Evolutionary conservation across 2,113 vertebrate species (phyloP), one percentile per base, ranked within the genome.

Genomic region (Neolamprologus sp.): DNA sequence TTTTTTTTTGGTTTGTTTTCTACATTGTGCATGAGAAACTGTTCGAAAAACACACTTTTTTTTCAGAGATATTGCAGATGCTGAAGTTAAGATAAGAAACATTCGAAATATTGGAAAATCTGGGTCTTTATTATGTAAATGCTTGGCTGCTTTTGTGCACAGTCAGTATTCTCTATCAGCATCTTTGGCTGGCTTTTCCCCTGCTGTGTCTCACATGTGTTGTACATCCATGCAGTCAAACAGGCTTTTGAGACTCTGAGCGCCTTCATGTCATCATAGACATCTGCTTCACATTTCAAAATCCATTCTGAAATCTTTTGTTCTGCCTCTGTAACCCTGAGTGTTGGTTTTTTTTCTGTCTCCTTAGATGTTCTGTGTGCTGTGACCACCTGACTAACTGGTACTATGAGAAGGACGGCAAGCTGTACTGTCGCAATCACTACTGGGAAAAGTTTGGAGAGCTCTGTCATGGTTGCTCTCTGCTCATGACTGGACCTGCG

Each of bases 371-470:
- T 92, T 98, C 98, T 5, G 98, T 98, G 82, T 99, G 98, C 93
- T 97, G 97, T 85, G 97, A 98, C 91, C 96, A 97, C 93, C 97
- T 99, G 91, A 98, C 97, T 33, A 98, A 98, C 96, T 98, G 98
- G 98, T 98, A 99, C 96, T 98, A 98, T 3, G 97, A 98, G 95
- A 98, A 98, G 80, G 97, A 98, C 1, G 98, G 97, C 37, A 98
- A 97, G 90, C 97, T 99, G 45, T 99, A 98, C 94, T 99, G 98
- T 90, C 97, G 97, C 91, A 98, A 97, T 88, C 98, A 99, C 96
- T 99, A 98, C 96, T 98, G 97, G 97, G 96, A 97, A 93, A 98
- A 98, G 89, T 99, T 98, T 88, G 98, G 98, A 51, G 98, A 99
- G 87, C 96, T 97, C 84, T 99, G 98, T 94, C 98, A 99, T 1